Base-by-base conservation (phyloP, 1,140 invertebrate species). In the Apis cerana region DNA sequence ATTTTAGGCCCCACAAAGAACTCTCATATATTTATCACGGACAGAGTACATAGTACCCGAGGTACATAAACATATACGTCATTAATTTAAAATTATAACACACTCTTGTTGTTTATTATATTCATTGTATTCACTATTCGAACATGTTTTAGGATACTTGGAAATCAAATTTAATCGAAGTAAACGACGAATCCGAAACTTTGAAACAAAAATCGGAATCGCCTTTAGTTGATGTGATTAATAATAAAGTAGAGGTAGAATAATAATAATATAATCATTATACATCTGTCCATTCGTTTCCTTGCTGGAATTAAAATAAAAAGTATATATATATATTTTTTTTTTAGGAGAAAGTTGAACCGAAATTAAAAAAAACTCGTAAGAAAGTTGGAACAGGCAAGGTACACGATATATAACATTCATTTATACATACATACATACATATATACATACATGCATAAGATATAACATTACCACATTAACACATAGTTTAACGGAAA, bases 321-420 rank as follows among this genome's bases (percentile, higher is more conserved):
- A 56, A 10, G 21, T 64, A 33, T 3, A 23, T 69, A 8, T 11
- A n/a, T n/a, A n/a, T n/a, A n/a, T 12, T 12, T 68, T 58, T 23
- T 12, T 85, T 86, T 62, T 82, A 86, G 85, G 85, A 78, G 19
- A 5, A 52, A 33, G 11, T 48, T 65, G 71, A 69, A 64, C 70
- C 85, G 3, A 68, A 83, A 75, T 21, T 65, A 19, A 77, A 86
- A 86, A 82, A 27, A 15, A 43, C 9, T 48, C 72, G 85, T 27
- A 85, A 71, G 33, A 87, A 75, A 52, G 4, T 19, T 1, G 80
- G 68, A 33, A 50, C 69, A 33, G 21, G 17, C 4, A 82, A 86
- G 85, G 84, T 86, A 87, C 58, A 10, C 43, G 13, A 59, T 59
- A 13, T n/a, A 52, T 54, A 23, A 21, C 19, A 33, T 43, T 52